These are phyloP conservation scores for Drosophila miranda DNA, from an alignment of 1,140 invertebrate species.

Conservation along the genomic window DNA sequence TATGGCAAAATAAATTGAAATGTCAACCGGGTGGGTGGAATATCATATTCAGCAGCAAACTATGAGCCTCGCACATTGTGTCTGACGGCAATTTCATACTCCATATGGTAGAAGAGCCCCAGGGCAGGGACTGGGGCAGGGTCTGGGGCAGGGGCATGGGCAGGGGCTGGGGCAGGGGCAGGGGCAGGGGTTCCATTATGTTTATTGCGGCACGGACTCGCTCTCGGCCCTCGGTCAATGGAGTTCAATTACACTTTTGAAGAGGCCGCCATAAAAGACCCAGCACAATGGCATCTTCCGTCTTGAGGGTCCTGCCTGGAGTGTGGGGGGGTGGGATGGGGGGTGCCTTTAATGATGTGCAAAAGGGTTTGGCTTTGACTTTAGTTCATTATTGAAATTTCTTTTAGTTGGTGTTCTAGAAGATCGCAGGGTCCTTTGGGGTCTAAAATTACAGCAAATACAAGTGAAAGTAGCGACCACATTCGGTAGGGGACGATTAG, in stretches of 20 bases:
- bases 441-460: no score
- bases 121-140: background rate
- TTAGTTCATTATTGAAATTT: slow-evolving; percentile 18
- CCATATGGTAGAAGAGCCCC: slow-evolving; percentile 26
- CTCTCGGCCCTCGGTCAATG: slow-evolving; percentile 25
- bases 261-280: slow-evolving; percentile 47
- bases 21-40: slow-evolving; percentile 71
- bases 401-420: background rate
- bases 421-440: no score
- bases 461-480: no score
- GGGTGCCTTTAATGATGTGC: slow-evolving; percentile 35
- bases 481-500: background rate
- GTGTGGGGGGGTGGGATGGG: background rate
- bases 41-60: slow-evolving; percentile 74
- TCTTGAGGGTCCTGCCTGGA: slow-evolving; percentile 16
- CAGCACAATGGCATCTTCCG: background rate
- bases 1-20: slow-evolving; percentile 81
- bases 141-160: background rate
- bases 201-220: slow-evolving; percentile 43
- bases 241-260: slow-evolving; percentile 56
- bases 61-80: slow-evolving; percentile 59
- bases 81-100: slow-evolving; percentile 57
- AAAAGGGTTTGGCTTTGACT: slow-evolving; percentile 16
- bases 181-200: slow-evolving; percentile 35
- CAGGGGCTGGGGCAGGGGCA: background rate